Evolutionary conservation across 2,113 vertebrate genomes (phyloP), one percentile per base, ranked within the genome.

Genomic region (Esox niger): DNA sequence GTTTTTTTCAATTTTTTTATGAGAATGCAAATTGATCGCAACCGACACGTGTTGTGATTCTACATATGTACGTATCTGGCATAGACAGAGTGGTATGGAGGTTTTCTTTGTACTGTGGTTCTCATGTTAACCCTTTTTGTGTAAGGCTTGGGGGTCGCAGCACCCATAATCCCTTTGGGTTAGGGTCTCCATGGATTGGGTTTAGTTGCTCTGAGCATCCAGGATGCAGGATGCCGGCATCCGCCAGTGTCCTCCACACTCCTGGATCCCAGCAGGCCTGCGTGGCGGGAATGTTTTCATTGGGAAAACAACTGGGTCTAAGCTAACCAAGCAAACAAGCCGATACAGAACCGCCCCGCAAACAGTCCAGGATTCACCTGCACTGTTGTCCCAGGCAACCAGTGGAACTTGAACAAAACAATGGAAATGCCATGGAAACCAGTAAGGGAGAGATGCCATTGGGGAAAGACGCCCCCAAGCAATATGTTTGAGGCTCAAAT

Each of bases 151-250:
- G 15, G 1, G 29, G 35, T 58, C 57, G 38, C 55, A 62, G 26
- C 33, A 7, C 31, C 57, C 29, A n/a, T 81, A 80, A 82, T 82
- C 82, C 70, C 54, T 13, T 30, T n/a, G 64, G 49, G 38, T 43
- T 10, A 43, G 43, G 46, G 83, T 91, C 73, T 83, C 90, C 90
- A 89, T 88, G 90, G 87, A 66, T 60, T 71, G 71, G 80, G 69
- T 77, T 90, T 82, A 89, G 61, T 35, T 33, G 49, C 33, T 9
- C 57, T 43, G 75, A 85, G 73, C 82, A 91, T 92, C 80, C 90
- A 91, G 91, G 91, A 92, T 89, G 77, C 87, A 90, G 90, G 86
- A 88, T 80, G 77, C 63, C 69, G 52, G 75, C 59, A 85, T 92
- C 87, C 84, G 85, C 62, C 57, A 63, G 68, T 21, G 62, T 63